Conservation (phyloP, 2,797 vertebrate species). For the Liparis tanakae region DNA sequence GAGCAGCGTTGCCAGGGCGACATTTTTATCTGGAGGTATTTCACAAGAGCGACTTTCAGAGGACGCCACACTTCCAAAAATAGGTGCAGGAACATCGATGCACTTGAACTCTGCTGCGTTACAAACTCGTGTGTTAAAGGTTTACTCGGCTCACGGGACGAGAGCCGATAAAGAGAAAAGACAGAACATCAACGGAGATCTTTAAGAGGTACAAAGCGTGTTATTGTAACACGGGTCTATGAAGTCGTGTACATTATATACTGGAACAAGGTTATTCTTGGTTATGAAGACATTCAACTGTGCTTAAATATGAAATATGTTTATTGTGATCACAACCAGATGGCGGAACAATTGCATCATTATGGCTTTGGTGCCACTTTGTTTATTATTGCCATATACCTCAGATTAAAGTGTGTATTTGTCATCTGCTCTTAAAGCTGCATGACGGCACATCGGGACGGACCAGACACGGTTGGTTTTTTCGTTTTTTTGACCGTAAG, state of each 20-base stretch:
- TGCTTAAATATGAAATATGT: conserved; percentile 17
- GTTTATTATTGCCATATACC: neutral
- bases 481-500: too few species aligned
- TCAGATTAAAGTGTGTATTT: neutral
- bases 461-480: neutral
- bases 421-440: neutral
- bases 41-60: conserved; percentile 36
- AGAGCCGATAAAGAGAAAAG: neutral
- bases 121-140: conserved; percentile 3
- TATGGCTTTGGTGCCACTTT: neutral
- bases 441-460: neutral
- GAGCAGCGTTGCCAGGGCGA: conserved; percentile 19
- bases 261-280: conserved; percentile 29
- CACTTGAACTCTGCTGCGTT: conserved; percentile 19
- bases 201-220: conserved; percentile 38
- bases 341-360: conserved; percentile 28
- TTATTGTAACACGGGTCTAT: conserved; percentile 31
- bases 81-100: conserved; percentile 29
- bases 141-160: neutral
- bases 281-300: conserved; percentile 21
- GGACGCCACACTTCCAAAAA: conserved; percentile 53
- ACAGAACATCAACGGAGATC: conserved; percentile 24
- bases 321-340: conserved; percentile 24
- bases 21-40: conserved; percentile 38
- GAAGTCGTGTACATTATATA: conserved; percentile 12